Base-by-base conservation (phyloP, 2,888 invertebrate species). In the Rotaria macrura region DNA sequence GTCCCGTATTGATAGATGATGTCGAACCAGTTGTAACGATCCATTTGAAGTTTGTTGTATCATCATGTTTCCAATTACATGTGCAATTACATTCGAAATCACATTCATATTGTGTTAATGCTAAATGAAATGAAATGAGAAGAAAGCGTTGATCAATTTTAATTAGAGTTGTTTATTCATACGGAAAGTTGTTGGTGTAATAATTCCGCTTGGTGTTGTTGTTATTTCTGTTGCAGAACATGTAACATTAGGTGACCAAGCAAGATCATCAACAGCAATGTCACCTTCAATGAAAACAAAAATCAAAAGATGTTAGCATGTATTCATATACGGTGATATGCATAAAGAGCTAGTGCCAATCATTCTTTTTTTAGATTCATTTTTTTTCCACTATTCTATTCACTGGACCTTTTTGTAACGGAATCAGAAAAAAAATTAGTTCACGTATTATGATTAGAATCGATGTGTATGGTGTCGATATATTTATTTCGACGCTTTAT, bases 21-120 rank as follows among this genome's bases (percentile, higher is more conserved):
- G 89, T 89, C 25, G 84, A 38, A 25, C 86, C 86, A 43, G 14
- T 72, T 52, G n/a, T 54, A 52, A 84, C 40, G 23, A 74, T 72
- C 86, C 86, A 86, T 74, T 74, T 84, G 29, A 84, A 74, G n/a
- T 74, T 52, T 20, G 84, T 65, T 23, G 40, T 40, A 20, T 29
- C 12, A 86, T 86, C 86, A 57, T 86, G 38, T 12, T 2, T 54
- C 86, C 86, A 86, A 40, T 84, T n/a, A 49, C 86, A 86, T 10
- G 84, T 86, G 40, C 54, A 86, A 38, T 87, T 87, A 38, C 84
- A 84, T 65, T 87, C 87, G 84, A 87, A 87, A 83, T 87, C 54
- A 84, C 87, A 87, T 49, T 87, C 87, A 38, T 85, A 72, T 3
- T 49, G 38, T 47, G 89, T 88, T 17, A 87, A 88, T 47, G 89